phyloP scores from a whole-genome alignment of 2,113 vertebrate species.

The Cyanoderma ruficeps region DNA sequence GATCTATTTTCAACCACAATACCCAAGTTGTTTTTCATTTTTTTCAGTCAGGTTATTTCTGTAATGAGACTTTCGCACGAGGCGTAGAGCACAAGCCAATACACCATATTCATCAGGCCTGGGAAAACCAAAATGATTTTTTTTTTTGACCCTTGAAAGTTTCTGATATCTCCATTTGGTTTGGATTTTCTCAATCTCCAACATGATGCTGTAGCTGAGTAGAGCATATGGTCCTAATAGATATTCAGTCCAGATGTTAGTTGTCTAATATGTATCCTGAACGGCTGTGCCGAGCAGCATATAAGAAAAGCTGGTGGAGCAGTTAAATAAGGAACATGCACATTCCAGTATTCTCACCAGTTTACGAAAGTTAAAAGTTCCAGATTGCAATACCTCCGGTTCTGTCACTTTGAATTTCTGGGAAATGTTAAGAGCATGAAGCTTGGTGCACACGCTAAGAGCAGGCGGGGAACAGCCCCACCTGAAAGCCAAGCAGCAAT shows the following conservation, averaged over 20 bases:
- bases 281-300: constrained; percentile 52
- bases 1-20: constrained; percentile 61
- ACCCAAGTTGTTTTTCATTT: constrained; percentile 50
- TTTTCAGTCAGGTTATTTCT: constrained; percentile 65
- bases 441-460: not conserved
- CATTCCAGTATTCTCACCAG: constrained; percentile 77
- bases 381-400: constrained; percentile 74
- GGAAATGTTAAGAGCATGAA: constrained; percentile 73
- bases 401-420: constrained; percentile 80
- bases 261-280: constrained; percentile 76
- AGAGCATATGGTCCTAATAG: constrained; percentile 77
- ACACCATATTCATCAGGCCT: not conserved
- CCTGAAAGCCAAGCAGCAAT: constrained; percentile 37
- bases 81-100: not conserved
- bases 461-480: not conserved
- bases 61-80: not conserved
- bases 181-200: constrained; percentile 76
- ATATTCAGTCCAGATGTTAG: constrained; percentile 80
- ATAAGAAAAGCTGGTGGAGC: constrained; percentile 72
- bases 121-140: constrained; percentile 74
- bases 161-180: constrained; percentile 78
- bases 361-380: constrained; percentile 75
- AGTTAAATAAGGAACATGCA: constrained; percentile 71
- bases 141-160: constrained; percentile 76
- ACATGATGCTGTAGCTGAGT: constrained; percentile 64